Percentiles rank a stretch among this genome's conserved stretches.
Conservation (phyloP, 2,797 vertebrate genomes). For the Tadarida brasiliensis region DNA sequence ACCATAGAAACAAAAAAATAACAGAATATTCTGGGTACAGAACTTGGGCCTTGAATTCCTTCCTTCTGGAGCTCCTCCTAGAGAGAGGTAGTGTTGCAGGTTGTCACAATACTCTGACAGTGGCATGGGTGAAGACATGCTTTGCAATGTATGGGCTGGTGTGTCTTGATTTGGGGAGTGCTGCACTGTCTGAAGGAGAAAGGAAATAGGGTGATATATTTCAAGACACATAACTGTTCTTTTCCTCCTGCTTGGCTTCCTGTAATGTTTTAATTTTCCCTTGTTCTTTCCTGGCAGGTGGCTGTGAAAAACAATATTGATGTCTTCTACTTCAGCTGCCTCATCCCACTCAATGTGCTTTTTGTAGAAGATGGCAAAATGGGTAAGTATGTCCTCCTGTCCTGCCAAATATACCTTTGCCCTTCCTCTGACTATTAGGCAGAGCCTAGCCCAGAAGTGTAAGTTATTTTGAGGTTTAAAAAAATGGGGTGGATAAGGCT, state of each 20-base stretch:
- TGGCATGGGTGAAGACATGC: background rate
- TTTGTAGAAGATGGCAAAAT: constrained; percentile 99
- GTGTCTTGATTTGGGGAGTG: constrained; percentile 14
- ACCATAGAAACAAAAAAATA: constrained; percentile 8
- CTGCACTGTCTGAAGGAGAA: background rate
- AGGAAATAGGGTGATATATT: background rate
- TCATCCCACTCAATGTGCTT: constrained; percentile 97
- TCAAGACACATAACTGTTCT: constrained; percentile 13
- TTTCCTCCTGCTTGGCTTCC: constrained; percentile 15
- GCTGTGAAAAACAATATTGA: constrained; percentile 99
- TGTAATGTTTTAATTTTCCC: constrained; percentile 69
- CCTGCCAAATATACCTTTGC: background rate
- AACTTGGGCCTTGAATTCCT: background rate
- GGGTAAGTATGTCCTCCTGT: constrained; percentile 90
- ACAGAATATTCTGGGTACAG: background rate
- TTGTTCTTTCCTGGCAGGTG: constrained; percentile 90
- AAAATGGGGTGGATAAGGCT: background rate
- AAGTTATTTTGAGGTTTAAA: constrained; percentile 44
- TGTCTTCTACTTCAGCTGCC: constrained; percentile 99
- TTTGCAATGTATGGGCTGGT: background rate
- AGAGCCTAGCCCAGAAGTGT: constrained; percentile 1
- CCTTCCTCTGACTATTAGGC: constrained; percentile 18
- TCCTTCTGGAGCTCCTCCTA: background rate
- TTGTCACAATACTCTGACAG: background rate
- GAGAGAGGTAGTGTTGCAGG: background rate